A percentile compares a stretch with the other conserved stretches of the same genome.
Conservation (phyloP, 2,797 vertebrate genomes). For the Pachyuromys duprasi region DNA sequence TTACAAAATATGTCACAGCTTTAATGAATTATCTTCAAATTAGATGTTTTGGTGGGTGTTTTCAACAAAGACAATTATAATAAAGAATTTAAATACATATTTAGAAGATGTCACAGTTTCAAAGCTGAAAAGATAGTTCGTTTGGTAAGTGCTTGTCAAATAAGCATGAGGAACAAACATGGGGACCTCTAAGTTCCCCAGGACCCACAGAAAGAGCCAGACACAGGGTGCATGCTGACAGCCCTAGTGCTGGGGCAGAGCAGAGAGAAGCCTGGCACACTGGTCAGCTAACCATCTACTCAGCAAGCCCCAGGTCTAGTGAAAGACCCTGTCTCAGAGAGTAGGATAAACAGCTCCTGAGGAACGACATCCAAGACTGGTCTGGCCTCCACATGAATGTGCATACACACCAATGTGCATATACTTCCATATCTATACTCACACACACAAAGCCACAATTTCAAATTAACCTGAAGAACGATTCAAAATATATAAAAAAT, state of each 20-base stretch:
- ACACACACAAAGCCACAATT: background rate
- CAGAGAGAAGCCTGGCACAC: background rate
- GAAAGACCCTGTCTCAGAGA: background rate
- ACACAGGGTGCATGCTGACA: background rate
- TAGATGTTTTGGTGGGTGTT: constrained; percentile 3
- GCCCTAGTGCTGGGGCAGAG: background rate
- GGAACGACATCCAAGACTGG: background rate
- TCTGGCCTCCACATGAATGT: background rate
- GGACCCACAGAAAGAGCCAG: background rate
- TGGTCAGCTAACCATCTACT: background rate
- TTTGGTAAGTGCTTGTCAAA: background rate
- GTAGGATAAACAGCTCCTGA: background rate
- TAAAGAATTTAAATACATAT: constrained; percentile 48
- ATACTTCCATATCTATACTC: background rate
- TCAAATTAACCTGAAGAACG: constrained; percentile 45
- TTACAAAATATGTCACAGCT: constrained; percentile 38
- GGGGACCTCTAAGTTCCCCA: background rate
- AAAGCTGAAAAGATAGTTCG: background rate
- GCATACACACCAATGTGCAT: background rate
- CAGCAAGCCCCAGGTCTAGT: background rate
- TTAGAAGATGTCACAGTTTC: constrained; percentile 39
- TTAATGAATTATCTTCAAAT: constrained; percentile 40
- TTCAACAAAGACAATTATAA: constrained; percentile 62
- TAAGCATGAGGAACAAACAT: background rate
- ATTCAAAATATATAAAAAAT: constrained; percentile 48